These are phyloP conservation scores for Pycnonotus jocosus DNA, from an alignment of 2,113 vertebrate genomes.

Conservation along the genomic window DNA sequence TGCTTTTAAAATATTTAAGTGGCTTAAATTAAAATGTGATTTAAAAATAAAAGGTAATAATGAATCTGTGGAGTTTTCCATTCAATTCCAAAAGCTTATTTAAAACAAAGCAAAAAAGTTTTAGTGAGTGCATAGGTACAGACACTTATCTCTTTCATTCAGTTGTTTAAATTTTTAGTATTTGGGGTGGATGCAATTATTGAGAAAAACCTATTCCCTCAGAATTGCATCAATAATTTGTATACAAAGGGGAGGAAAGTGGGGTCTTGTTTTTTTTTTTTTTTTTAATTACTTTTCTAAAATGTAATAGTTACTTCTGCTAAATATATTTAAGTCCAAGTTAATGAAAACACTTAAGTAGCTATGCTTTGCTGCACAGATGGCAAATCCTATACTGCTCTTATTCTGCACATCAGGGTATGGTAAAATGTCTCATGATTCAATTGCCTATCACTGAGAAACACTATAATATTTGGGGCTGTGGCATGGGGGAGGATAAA, in stretches of 20 bases:
- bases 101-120: not conserved
- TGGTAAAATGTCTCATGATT: not conserved
- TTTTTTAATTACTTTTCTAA: not conserved
- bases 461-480: not conserved
- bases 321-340: not conserved
- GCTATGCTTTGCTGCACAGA: not conserved
- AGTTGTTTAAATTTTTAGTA: not conserved
- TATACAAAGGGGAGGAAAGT: not conserved
- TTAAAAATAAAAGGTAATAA: constrained; percentile 41
- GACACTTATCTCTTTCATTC: not conserved
- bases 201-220: not conserved
- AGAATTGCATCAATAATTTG: not conserved
- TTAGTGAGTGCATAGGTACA: not conserved
- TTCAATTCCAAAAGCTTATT: not conserved
- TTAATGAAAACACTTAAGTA: not conserved
- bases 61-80: not conserved
- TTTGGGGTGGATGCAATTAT: not conserved
- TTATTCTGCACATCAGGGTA: not conserved
- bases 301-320: not conserved
- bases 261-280: not conserved
- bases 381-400: not conserved
- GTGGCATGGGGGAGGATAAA: not conserved
- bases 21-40: constrained; percentile 38
- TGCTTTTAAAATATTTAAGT: constrained; percentile 60
- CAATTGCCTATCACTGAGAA: not conserved